phyloP scores from a whole-genome alignment of 2,888 invertebrate genomes.

The Leucoma salicis region DNA sequence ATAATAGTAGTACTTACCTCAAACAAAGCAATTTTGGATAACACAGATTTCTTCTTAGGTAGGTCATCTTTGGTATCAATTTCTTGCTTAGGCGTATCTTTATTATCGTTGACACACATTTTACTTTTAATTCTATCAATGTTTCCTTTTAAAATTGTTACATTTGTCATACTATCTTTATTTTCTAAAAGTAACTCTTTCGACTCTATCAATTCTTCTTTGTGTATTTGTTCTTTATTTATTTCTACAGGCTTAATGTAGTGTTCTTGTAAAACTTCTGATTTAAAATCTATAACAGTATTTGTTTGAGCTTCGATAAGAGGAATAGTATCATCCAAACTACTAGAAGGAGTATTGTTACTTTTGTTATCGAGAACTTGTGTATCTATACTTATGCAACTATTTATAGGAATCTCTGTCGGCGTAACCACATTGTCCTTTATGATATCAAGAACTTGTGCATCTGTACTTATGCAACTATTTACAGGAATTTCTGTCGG shows the following conservation, averaged over 20 bases:
- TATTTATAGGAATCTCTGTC: not conserved
- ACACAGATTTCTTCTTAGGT: conserved; percentile 51
- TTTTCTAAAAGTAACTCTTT: not conserved
- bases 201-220: not conserved
- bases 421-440: not conserved
- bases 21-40: conserved; percentile 68
- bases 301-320: no score
- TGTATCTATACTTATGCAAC: not conserved
- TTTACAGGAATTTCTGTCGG: not conserved
- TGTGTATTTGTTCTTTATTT: not conserved
- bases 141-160: conserved; percentile 51
- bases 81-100: conserved; percentile 23
- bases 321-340: not conserved
- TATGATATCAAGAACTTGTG: not conserved
- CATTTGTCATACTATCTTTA: conserved; percentile 12
- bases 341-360: not conserved
- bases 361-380: not conserved
- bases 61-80: conserved; percentile 35
- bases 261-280: conserved; percentile 11
- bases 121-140: conserved; percentile 48
- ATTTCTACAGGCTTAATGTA: not conserved
- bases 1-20: conserved; percentile 48
- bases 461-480: not conserved
- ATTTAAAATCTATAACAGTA: not conserved
- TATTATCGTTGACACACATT: conserved; percentile 25